Percentiles rank a stretch among this genome's conserved stretches.
Evolutionary conservation across 2,888 invertebrate genomes (phyloP).

Genomic region (Amphipoea oculea): DNA sequence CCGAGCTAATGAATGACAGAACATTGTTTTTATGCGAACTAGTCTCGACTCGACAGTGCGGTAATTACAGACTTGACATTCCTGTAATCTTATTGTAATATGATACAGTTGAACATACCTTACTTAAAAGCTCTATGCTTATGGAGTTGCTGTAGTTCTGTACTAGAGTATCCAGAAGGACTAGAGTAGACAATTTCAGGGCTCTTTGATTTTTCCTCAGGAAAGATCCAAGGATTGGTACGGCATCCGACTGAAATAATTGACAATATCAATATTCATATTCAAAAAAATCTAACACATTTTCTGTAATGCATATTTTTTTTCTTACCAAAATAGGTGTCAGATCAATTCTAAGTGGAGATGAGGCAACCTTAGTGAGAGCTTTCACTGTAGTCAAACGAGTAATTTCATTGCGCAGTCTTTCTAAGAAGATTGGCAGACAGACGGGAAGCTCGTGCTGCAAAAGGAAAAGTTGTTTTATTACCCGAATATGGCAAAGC

Average conservation of each 20-base stretch:
- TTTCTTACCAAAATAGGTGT: slow-evolving; percentile 93
- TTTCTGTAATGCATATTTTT: too few relatives aligned
- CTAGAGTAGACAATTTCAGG: slow-evolving; percentile 96
- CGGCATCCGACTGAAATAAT: slow-evolving; percentile 93
- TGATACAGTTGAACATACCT: slow-evolving; percentile 83
- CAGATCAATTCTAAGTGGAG: slow-evolving; percentile 96
- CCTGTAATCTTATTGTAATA: neutral
- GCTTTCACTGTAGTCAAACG: slow-evolving; percentile 99
- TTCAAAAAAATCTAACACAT: neutral
- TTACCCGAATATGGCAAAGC: too few relatives aligned
- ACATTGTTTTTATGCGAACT: neutral
- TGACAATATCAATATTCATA: neutral
- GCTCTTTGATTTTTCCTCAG: slow-evolving; percentile 99
- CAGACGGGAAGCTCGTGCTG: slow-evolving; percentile 94
- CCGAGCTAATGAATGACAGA: neutral
- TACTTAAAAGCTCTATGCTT: slow-evolving; percentile 93
- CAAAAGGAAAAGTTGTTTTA: slow-evolving; percentile 53
- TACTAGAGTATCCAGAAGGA: slow-evolving; percentile 97
- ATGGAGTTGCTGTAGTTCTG: slow-evolving; percentile 95
- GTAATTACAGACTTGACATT: neutral
- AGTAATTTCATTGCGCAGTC: slow-evolving; percentile 99
- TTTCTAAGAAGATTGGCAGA: slow-evolving; percentile 98
- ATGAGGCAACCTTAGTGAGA: slow-evolving; percentile 97
- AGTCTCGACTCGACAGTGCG: neutral
- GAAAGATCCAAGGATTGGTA: slow-evolving; percentile 98